These are phyloP conservation scores for Hycleus cichorii DNA, from an alignment of 1,140 invertebrate genomes.

Conservation along the genomic window DNA sequence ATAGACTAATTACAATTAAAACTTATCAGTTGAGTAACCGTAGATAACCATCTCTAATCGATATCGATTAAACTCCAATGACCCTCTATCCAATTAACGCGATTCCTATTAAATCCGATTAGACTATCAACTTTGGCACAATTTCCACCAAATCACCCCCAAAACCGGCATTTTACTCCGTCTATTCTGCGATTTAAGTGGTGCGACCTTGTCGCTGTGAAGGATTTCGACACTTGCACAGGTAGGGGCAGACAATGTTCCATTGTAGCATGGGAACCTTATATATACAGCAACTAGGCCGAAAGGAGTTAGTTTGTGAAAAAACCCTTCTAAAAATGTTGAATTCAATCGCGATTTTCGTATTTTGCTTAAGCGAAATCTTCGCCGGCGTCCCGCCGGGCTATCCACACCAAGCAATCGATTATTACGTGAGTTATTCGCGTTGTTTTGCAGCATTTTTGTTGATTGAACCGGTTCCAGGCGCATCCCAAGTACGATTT, in stretches of 20 bases:
- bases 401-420: not conserved
- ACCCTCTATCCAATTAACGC: too few species aligned
- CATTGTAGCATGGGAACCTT: too few species aligned
- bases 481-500: conserved; percentile 56
- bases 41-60: not conserved
- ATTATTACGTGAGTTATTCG: conserved; percentile 12
- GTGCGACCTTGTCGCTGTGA: too few species aligned
- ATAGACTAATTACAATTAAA: not conserved
- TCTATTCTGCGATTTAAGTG: too few species aligned
- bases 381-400: not conserved
- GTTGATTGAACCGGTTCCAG: conserved; percentile 24
- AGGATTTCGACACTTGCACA: too few species aligned
- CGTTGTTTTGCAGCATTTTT: not conserved
- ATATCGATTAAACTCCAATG: too few species aligned
- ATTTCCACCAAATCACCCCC: too few species aligned
- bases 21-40: not conserved
- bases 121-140: too few species aligned
- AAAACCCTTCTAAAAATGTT: not conserved
- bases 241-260: too few species aligned
- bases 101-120: too few species aligned
- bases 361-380: not conserved
- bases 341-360: not conserved
- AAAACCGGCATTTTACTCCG: too few species aligned
- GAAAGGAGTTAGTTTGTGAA: not conserved
- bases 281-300: conserved; percentile 6